Evolutionary conservation across 2,113 vertebrate species (phyloP).

Genomic region (Silurus meridionalis): DNA sequence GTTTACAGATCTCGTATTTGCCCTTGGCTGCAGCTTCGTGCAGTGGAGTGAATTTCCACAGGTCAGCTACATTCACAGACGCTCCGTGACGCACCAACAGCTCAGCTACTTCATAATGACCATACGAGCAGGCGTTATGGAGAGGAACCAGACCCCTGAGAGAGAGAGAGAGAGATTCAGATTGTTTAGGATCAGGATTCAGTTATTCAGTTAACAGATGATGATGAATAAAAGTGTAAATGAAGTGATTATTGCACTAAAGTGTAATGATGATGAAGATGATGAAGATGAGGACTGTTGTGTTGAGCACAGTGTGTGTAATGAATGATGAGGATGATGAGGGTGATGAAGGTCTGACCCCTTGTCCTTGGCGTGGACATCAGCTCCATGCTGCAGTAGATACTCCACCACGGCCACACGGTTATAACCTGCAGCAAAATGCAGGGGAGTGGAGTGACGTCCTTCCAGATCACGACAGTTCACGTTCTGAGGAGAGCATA

Average conservation of each 20-base stretch:
- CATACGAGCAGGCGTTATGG: slow-evolving; percentile 98
- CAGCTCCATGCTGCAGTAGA: slow-evolving; percentile 92
- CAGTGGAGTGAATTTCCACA: slow-evolving; percentile 98
- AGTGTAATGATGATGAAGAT: neutral
- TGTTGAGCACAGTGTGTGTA: neutral
- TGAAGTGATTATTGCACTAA: neutral
- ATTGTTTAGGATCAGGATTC: neutral
- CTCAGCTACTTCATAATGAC: slow-evolving; percentile 97
- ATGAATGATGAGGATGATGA: neutral
- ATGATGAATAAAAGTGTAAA: neutral
- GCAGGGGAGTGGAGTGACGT: slow-evolving; percentile 94
- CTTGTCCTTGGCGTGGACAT: slow-evolving; percentile 99
- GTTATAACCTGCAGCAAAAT: slow-evolving; percentile 97
- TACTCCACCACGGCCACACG: slow-evolving; percentile 95
- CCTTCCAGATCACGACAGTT: slow-evolving; percentile 96
- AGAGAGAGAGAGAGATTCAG: neutral
- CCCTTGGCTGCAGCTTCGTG: slow-evolving; percentile 98
- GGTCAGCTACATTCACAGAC: slow-evolving; percentile 94
- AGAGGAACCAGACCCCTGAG: slow-evolving; percentile 91
- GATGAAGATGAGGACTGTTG: neutral
- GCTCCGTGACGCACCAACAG: slow-evolving; percentile 93
- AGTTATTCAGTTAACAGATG: neutral
- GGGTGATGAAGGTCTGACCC: slow-evolving; percentile 72
- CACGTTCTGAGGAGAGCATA: slow-evolving; percentile 97
- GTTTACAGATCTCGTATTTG: slow-evolving; percentile 99